These are phyloP conservation scores for Balearica regulorum DNA, from an alignment of 2,797 vertebrate species.

Conservation along the genomic window DNA sequence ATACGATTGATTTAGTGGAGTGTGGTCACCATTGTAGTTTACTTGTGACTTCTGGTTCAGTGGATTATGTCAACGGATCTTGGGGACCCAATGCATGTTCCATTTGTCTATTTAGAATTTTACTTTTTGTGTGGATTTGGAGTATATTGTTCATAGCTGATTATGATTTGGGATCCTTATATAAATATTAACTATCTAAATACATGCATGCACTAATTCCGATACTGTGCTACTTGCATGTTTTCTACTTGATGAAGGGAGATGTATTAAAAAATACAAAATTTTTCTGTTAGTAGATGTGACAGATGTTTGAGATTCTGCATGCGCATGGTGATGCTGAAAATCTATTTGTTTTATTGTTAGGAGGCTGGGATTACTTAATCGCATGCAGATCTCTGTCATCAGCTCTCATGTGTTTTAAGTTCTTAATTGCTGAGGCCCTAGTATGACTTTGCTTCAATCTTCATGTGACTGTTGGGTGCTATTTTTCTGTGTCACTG, in stretches of 20 bases:
- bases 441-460: neutral
- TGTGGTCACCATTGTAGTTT: neutral
- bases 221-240: neutral
- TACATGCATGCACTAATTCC: neutral
- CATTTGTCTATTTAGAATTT: neutral
- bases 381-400: neutral
- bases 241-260: neutral
- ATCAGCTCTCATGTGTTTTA: neutral
- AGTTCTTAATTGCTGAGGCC: neutral
- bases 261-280: neutral
- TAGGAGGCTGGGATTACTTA: neutral
- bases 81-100: neutral
- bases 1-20: neutral
- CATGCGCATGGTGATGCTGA: neutral
- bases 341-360: neutral
- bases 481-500: neutral
- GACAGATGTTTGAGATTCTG: neutral
- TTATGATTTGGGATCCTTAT: neutral
- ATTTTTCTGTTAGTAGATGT: neutral
- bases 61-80: neutral
- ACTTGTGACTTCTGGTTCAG: neutral
- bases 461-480: neutral
- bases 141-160: neutral
- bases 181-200: neutral
- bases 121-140: neutral